A percentile compares a stretch with the other conserved stretches of the same genome.
These are phyloP conservation scores for Drosophila siamana DNA, from an alignment of 2,888 invertebrate genomes.

Conservation along the genomic window DNA sequence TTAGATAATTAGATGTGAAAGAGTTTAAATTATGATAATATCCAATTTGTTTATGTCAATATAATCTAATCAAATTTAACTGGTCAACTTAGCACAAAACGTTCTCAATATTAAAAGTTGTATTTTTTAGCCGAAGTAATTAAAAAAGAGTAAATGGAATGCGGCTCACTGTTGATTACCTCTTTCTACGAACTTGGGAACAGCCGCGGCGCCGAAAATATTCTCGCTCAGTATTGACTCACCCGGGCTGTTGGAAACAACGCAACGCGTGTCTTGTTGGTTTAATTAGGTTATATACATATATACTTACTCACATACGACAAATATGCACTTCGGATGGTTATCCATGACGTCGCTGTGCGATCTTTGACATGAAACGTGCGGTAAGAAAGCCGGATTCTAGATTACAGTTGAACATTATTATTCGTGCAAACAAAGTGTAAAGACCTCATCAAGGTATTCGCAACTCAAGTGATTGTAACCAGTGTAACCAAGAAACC, in stretches of 20 bases:
- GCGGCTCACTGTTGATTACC: not conserved
- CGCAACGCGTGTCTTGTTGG: constrained; percentile 17
- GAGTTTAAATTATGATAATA: no score
- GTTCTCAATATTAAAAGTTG: no score
- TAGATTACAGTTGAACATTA: constrained; percentile 50
- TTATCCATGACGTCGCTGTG: constrained; percentile 61
- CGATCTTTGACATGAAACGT: constrained; percentile 49
- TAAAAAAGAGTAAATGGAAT: constrained; percentile 18
- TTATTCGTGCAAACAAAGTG: constrained; percentile 46
- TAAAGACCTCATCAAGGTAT: constrained; percentile 28
- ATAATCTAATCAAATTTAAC: no score
- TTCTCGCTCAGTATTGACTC: constrained; percentile 51
- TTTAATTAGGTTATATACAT: constrained; percentile 2
- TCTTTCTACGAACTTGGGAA: not conserved
- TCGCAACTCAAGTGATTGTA: constrained; percentile 32
- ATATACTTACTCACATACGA: not conserved
- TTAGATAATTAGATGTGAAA: no score
- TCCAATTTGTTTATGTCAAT: no score
- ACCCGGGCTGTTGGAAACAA: constrained; percentile 32
- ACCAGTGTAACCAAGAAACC: constrained; percentile 53
- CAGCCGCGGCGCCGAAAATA: constrained; percentile 8
- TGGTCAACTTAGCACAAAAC: no score
- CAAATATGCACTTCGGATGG: constrained; percentile 57
- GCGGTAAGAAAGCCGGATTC: constrained; percentile 25
- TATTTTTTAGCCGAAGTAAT: not conserved